Conservation (phyloP, 2,797 vertebrate genomes). For the Enteromius viviparus region DNA sequence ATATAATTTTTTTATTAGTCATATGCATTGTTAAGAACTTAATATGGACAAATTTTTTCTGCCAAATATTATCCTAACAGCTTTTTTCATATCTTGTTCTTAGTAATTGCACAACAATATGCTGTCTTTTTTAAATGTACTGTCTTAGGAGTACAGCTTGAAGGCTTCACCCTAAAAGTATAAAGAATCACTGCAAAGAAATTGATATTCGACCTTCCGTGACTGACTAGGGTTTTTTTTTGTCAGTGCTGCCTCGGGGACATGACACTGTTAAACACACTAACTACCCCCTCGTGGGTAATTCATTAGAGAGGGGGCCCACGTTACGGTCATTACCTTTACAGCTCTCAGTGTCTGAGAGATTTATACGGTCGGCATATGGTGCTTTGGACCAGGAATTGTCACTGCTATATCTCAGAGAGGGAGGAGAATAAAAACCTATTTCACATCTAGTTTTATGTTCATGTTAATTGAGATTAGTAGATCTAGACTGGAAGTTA, state of each 20-base stretch:
- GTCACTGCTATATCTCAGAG: slow-evolving; percentile 39
- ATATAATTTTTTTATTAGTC: too few species aligned
- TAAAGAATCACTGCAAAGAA: background rate
- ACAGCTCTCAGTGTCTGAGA: slow-evolving; percentile 45
- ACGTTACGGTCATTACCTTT: slow-evolving; percentile 55
- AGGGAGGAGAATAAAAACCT: slow-evolving; percentile 44
- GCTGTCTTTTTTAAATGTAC: background rate
- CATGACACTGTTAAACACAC: slow-evolving; percentile 41
- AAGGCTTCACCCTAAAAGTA: background rate
- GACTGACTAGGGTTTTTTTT: background rate
- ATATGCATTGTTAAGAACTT: too few species aligned
- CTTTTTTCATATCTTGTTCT: too few species aligned
- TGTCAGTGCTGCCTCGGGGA: slow-evolving; percentile 4
- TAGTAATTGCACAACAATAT: background rate
- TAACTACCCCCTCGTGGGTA: slow-evolving; percentile 25
- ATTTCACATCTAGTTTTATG: slow-evolving; percentile 41
- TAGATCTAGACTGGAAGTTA: slow-evolving; percentile 2
- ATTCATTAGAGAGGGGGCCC: slow-evolving; percentile 38
- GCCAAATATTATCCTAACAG: too few species aligned
- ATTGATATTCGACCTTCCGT: slow-evolving; percentile 20
- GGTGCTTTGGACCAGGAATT: slow-evolving; percentile 39
- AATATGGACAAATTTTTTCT: too few species aligned
- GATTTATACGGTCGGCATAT: slow-evolving; percentile 51
- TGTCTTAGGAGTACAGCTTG: background rate
- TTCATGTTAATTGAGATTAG: slow-evolving; percentile 48